phyloP scores from a whole-genome alignment of 2,888 invertebrate genomes.

The Saturnia pavonia region DNA sequence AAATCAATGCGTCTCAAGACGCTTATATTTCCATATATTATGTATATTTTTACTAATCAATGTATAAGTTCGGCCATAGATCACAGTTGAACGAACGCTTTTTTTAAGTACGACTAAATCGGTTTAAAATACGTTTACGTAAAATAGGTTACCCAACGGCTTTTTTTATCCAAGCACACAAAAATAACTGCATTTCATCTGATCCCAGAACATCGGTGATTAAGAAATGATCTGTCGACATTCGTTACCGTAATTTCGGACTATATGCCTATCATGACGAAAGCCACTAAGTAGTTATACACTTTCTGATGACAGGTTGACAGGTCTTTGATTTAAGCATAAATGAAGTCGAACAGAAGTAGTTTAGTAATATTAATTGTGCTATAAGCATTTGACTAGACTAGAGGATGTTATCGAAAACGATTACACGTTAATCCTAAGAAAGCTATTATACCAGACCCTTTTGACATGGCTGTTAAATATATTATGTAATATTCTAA shows the following conservation, averaged over 20 bases:
- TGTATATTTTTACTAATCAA: conserved; percentile 3
- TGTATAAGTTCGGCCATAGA: neutral
- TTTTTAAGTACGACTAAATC: neutral
- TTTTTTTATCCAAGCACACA: neutral
- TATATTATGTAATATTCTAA: no score
- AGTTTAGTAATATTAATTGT: neutral
- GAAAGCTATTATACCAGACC: neutral
- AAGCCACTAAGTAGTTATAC: neutral
- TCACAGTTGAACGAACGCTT: neutral
- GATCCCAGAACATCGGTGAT: neutral
- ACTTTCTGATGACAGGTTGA: neutral
- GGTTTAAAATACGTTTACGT: neutral
- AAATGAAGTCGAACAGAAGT: no score
- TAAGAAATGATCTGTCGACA: neutral
- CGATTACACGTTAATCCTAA: neutral
- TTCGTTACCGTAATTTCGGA: neutral
- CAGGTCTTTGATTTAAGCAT: neutral
- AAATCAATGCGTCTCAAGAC: conserved; percentile 1
- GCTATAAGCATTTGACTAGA: neutral
- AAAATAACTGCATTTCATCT: neutral
- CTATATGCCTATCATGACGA: neutral
- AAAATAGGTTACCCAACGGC: neutral
- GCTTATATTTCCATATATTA: conserved; percentile 6
- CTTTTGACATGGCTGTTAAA: no score
- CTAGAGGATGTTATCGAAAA: no score